phyloP scores from a whole-genome alignment of 2,113 vertebrate genomes.

The Cettia cetti region DNA sequence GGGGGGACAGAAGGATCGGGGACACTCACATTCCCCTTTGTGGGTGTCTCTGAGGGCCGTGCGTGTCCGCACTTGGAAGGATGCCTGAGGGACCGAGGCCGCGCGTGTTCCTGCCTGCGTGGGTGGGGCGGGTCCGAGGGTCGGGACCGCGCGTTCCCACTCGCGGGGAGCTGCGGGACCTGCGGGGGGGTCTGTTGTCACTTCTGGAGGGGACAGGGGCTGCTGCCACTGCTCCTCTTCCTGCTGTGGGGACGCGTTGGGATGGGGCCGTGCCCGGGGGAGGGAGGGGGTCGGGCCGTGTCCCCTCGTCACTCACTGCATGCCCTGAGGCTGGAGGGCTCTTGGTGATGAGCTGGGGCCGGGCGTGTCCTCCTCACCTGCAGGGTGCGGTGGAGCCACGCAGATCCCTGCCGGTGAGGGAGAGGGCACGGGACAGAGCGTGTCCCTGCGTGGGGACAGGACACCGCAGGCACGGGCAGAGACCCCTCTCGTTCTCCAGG shows the following conservation, averaged over 20 bases:
- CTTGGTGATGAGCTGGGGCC: background rate
- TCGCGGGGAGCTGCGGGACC: background rate
- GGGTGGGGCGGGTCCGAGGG: background rate
- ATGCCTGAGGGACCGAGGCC: background rate
- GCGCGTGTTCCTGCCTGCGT: background rate
- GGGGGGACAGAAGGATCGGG: background rate
- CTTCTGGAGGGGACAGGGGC: background rate
- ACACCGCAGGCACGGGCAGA: background rate
- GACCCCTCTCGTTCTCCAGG: background rate
- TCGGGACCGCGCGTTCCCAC: background rate
- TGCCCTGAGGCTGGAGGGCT: background rate
- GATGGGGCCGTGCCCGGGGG: no score
- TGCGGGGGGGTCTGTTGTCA: background rate
- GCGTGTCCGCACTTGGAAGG: fast-evolving
- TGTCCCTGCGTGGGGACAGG: background rate
- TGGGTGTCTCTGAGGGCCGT: background rate
- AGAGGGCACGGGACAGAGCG: fast-evolving
- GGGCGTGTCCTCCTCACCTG: background rate
- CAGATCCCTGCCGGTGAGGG: background rate
- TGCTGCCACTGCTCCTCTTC: fast-evolving
- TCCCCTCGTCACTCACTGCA: fast-evolving
- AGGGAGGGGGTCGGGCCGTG: fast-evolving
- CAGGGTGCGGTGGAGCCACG: background rate
- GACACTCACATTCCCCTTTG: fast-evolving
- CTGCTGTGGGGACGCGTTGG: fast-evolving